Conservation (phyloP, 53 echinoderm and acorn worm species). For the Patiria pectinifera region DNA sequence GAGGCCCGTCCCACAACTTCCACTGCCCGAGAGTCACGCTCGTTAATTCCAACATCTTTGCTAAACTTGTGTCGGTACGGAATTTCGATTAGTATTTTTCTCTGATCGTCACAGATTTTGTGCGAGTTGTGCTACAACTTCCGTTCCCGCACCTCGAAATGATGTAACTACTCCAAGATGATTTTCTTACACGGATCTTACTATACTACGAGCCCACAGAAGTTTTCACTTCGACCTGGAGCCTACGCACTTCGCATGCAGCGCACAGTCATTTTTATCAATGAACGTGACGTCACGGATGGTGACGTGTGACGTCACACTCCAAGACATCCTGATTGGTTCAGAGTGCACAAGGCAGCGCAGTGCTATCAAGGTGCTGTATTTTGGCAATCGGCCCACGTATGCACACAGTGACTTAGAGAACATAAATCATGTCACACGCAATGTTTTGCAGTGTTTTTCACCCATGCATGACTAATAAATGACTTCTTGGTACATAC, state of each 20-base stretch:
- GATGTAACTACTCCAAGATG: not conserved
- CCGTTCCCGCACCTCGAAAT: not conserved
- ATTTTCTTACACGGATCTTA: not conserved
- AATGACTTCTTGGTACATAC: not conserved
- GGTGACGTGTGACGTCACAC: constrained; percentile 38
- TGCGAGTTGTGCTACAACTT: not conserved
- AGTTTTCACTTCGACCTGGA: not conserved
- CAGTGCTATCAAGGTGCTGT: not conserved
- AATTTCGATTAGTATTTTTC: not conserved
- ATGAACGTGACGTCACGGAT: constrained; percentile 50
- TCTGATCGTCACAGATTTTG: not conserved
- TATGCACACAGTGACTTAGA: not conserved
- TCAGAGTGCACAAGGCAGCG: constrained; percentile 9
- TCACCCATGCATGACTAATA: not conserved
- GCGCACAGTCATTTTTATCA: constrained; percentile 20
- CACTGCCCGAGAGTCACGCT: constrained; percentile 41
- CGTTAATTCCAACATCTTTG: constrained; percentile 20
- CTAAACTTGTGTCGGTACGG: not conserved
- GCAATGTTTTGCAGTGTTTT: not conserved
- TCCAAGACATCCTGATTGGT: constrained; percentile 31
- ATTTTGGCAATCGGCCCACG: constrained; percentile 12
- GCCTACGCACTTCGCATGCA: not conserved
- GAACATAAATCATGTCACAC: not conserved
- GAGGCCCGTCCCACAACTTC: constrained; percentile 48
- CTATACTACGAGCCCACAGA: not conserved